A percentile compares a stretch with the other conserved stretches of the same genome.
Conservation (phyloP, 2,797 vertebrate species). For the Balearica regulorum region DNA sequence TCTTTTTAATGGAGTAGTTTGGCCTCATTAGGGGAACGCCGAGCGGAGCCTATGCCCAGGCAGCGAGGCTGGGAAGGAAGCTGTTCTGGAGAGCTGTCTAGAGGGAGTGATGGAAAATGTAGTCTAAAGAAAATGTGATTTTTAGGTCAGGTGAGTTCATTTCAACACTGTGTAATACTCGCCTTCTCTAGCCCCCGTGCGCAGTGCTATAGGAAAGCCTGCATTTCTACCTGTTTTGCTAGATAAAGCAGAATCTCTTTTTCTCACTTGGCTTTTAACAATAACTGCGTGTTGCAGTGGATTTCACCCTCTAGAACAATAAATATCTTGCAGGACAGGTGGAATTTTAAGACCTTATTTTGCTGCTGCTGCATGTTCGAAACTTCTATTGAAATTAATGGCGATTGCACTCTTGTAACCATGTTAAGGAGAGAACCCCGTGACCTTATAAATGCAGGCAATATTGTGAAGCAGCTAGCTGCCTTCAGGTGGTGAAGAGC, state of each 20-base stretch:
- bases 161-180: not conserved
- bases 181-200: not conserved
- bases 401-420: not conserved
- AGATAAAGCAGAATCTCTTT: not conserved
- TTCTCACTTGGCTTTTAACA: not conserved
- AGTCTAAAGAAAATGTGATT: not conserved
- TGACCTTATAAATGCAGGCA: constrained; percentile 50
- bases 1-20: not conserved
- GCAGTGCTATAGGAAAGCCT: not conserved
- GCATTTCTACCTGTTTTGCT: not conserved
- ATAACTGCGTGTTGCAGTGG: not conserved
- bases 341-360: constrained; percentile 54
- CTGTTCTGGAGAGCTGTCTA: not conserved
- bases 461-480: constrained; percentile 25
- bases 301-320: constrained; percentile 8
- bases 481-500: constrained; percentile 48
- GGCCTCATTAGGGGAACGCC: not conserved
- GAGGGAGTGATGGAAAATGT: rapidly evolving
- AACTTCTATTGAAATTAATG: constrained; percentile 52
- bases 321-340: constrained; percentile 31
- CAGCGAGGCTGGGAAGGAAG: not conserved
- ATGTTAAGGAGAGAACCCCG: constrained; percentile 10
- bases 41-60: rapidly evolving
- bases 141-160: not conserved
- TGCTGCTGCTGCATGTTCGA: constrained; percentile 57